Percentiles rank a stretch among this genome's conserved stretches.
Conservation (phyloP, 2,888 invertebrate genomes). For the Helleia helle region DNA sequence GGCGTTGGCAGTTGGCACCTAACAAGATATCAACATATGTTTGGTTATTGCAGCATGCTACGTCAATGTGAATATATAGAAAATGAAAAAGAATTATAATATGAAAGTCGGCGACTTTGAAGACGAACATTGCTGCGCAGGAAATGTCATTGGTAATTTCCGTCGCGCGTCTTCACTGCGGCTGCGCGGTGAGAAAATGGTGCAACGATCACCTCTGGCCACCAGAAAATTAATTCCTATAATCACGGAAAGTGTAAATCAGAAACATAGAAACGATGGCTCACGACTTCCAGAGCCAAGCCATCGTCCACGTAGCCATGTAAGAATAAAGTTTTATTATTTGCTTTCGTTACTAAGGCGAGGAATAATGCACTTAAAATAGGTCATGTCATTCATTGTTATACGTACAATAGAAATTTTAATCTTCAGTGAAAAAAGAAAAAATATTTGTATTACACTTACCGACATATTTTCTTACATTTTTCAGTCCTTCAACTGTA, state of each 20-base stretch:
- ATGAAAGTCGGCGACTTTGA: conserved; percentile 58
- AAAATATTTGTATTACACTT: not conserved
- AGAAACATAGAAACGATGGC: conserved; percentile 61
- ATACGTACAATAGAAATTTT: not conserved
- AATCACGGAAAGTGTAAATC: conserved; percentile 76
- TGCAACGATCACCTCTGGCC: conserved; percentile 68
- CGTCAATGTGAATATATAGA: conserved; percentile 53
- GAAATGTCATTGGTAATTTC: conserved; percentile 70
- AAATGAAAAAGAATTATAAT: conserved; percentile 59
- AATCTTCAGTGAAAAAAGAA: not conserved
- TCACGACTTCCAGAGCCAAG: conserved; percentile 54
- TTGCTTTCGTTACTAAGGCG: conserved; percentile 6
- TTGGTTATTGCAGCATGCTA: conserved; percentile 47
- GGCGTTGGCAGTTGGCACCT: conserved; percentile 9
- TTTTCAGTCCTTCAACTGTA: conserved; percentile 64
- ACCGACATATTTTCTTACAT: conserved; percentile 14
- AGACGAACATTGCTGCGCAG: conserved; percentile 67
- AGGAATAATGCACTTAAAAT: not conserved
- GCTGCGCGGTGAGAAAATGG: conserved; percentile 77
- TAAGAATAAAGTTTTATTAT: conserved; percentile 39
- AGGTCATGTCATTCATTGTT: conserved; percentile 5
- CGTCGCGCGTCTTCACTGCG: conserved; percentile 79
- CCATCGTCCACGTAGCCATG: conserved; percentile 74
- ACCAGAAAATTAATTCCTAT: conserved; percentile 71
- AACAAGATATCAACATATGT: conserved; percentile 49